A percentile compares a stretch with the other conserved stretches of the same genome.
Evolutionary conservation across 2,113 vertebrate genomes (phyloP).

Genomic region (Chlorocebus sabaeus): DNA sequence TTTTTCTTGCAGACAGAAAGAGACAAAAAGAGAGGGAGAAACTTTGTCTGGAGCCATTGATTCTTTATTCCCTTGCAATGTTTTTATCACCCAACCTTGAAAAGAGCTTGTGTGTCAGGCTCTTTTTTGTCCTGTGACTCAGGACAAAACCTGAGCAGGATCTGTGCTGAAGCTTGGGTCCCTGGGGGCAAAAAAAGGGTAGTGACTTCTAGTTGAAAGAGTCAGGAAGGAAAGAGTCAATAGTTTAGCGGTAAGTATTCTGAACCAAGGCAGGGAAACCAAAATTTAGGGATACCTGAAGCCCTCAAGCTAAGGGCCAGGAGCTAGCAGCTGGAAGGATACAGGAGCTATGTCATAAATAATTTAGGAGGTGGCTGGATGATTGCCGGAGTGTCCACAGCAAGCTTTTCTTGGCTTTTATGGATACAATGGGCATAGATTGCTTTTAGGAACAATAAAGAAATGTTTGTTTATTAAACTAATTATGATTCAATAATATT

Average conservation of each 20-base stretch:
- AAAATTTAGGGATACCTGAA: background rate
- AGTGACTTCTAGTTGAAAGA: background rate
- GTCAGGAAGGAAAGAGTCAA: background rate
- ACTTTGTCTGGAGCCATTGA: background rate
- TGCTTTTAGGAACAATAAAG: background rate
- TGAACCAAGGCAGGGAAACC: background rate
- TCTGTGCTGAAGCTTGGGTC: background rate
- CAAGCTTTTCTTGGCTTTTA: background rate
- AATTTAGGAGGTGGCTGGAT: background rate
- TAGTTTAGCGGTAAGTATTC: background rate
- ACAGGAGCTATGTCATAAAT: background rate
- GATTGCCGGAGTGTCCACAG: background rate
- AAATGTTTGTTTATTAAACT: background rate
- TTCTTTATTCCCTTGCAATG: background rate
- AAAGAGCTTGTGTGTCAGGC: background rate
- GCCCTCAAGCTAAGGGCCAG: background rate
- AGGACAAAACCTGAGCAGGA: background rate
- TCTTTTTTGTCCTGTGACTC: no score
- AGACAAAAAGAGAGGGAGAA: background rate
- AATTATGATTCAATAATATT: background rate
- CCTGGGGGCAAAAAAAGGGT: background rate
- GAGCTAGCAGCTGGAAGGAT: background rate
- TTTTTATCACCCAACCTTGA: background rate
- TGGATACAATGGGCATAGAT: background rate
- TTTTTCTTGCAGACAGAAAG: constrained; percentile 50